phyloP scores from a whole-genome alignment of 2,113 vertebrate species.

The Triplophysa siluroides region DNA sequence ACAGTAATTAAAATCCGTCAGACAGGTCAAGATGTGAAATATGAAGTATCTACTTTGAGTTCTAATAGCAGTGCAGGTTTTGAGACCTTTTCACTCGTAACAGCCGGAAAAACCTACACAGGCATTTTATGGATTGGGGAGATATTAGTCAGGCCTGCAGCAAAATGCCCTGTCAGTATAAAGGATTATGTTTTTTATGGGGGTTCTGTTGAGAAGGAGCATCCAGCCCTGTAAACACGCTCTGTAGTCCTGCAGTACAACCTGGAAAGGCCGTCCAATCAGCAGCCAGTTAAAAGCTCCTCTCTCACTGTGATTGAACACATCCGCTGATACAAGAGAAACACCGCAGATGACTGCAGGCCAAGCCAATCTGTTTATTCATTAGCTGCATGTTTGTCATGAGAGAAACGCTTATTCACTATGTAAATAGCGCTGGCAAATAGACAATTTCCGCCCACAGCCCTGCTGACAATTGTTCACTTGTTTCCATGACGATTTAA shows the following conservation, averaged over 20 bases:
- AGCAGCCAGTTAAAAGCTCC: slow-evolving; percentile 42
- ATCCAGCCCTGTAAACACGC: slow-evolving; percentile 46
- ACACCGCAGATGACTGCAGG: slow-evolving; percentile 9
- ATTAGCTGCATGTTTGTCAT: slow-evolving; percentile 22
- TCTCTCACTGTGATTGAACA: slow-evolving; percentile 51
- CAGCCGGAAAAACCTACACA: slow-evolving; percentile 27
- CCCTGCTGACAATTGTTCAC: not conserved
- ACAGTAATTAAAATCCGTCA: not conserved
- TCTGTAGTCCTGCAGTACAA: slow-evolving; percentile 24
- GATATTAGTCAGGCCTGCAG: slow-evolving; percentile 49
- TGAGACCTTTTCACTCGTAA: slow-evolving; percentile 4
- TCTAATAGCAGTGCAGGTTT: not conserved
- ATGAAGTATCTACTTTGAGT: not conserved
- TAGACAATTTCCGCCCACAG: slow-evolving; percentile 15
- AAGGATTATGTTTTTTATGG: slow-evolving; percentile 55
- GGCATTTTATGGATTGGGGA: slow-evolving; percentile 42
- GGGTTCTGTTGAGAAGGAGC: slow-evolving; percentile 40
- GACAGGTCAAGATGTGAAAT: not conserved
- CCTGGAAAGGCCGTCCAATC: slow-evolving; percentile 49
- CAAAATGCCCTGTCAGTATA: slow-evolving; percentile 52
- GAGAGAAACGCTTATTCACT: slow-evolving; percentile 6
- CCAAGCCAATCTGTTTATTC: not conserved
- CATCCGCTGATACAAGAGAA: slow-evolving; percentile 33
- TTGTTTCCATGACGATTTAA: slow-evolving; percentile 34
- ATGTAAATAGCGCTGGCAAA: slow-evolving; percentile 26